Conservation (phyloP, 2,888 invertebrate species). For the Maniola hyperantus region DNA sequence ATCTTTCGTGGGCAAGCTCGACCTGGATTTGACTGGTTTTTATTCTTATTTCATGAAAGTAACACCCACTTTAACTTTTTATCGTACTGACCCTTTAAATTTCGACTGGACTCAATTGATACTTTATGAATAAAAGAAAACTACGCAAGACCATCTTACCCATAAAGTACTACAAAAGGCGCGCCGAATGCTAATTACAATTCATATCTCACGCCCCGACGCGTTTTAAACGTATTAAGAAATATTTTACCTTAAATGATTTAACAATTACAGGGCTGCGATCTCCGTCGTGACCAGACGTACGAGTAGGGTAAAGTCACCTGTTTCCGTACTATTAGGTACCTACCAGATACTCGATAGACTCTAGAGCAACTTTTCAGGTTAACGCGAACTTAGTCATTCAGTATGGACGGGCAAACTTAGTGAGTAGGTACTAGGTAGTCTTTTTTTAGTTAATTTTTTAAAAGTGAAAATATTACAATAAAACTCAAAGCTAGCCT, state of each 20-base stretch:
- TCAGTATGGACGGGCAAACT: no score
- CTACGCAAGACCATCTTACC: slow-evolving; percentile 10
- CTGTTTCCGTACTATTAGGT: background rate
- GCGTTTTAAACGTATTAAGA: slow-evolving; percentile 35
- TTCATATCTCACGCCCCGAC: slow-evolving; percentile 29
- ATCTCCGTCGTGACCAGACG: slow-evolving; percentile 27
- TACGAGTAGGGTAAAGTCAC: slow-evolving; percentile 3
- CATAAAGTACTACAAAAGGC: slow-evolving; percentile 21
- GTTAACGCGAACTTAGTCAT: no score
- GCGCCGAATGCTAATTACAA: slow-evolving; percentile 34
- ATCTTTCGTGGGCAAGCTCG: no score
- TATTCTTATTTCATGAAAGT: no score
- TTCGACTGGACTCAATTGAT: background rate
- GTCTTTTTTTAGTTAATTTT: no score
- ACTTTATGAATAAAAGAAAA: slow-evolving; percentile 9
- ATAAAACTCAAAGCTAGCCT: no score
- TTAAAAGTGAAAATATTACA: no score
- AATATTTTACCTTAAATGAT: slow-evolving; percentile 40
- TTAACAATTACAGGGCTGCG: slow-evolving; percentile 38
- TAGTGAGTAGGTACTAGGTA: no score
- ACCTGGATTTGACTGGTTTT: no score
- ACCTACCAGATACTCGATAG: no score
- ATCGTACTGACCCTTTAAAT: background rate
- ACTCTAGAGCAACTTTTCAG: no score
- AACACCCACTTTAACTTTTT: background rate